These are phyloP conservation scores for Podocnemis expansa DNA, from an alignment of 2,113 vertebrate genomes.

Conservation along the genomic window DNA sequence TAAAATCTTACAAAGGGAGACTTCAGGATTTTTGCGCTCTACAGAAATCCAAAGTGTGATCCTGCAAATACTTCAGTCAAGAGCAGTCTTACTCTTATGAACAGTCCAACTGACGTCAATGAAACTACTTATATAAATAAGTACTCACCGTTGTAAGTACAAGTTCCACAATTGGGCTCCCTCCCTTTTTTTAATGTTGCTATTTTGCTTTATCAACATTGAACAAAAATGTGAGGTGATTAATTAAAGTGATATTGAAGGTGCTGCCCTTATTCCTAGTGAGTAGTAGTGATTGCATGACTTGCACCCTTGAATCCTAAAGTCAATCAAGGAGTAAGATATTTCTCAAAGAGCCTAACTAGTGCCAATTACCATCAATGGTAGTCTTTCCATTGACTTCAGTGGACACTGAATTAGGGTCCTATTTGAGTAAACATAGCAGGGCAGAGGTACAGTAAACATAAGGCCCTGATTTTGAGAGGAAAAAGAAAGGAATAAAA, in stretches of 20 bases:
- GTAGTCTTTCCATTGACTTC: not conserved
- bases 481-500: constrained; percentile 5
- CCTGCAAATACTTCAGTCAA: not conserved
- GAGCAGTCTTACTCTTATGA: rapidly evolving
- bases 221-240: not conserved
- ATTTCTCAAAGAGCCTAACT: not conserved
- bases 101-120: not conserved
- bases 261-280: not conserved
- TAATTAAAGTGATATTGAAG: constrained; percentile 6
- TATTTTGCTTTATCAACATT: not conserved
- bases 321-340: not conserved
- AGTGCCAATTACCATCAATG: not conserved
- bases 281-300: not conserved
- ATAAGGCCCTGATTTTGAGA: constrained; percentile 8
- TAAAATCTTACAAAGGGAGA: not conserved
- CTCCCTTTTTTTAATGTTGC: not conserved
- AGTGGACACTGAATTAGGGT: constrained; percentile 10
- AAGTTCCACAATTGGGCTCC: not conserved
- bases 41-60: rapidly evolving
- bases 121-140: not conserved
- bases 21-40: rapidly evolving
- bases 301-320: not conserved
- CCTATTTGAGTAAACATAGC: not conserved
- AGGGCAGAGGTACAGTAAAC: not conserved
- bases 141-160: not conserved